Conservation (phyloP, 1,140 invertebrate species). For the Galleria mellonella region DNA sequence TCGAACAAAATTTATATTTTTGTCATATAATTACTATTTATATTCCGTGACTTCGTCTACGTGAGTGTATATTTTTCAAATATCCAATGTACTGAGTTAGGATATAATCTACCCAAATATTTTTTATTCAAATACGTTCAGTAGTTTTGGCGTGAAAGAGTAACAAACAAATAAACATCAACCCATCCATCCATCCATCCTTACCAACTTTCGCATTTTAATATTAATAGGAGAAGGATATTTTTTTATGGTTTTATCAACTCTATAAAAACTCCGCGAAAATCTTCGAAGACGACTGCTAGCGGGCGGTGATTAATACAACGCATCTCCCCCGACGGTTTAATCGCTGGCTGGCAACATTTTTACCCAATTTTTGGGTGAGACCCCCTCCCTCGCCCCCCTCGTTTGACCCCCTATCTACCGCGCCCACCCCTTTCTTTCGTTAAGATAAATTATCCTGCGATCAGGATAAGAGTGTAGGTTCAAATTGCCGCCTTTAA, state of each 20-base stretch:
- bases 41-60: too few species aligned
- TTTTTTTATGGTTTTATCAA: conserved; percentile 9
- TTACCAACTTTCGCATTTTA: too few species aligned
- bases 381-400: conserved; percentile 19
- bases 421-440: conserved; percentile 66
- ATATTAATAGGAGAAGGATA: too few species aligned
- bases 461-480: conserved; percentile 72
- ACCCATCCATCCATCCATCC: too few species aligned
- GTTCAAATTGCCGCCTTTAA: conserved; percentile 72
- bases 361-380: conserved; percentile 72
- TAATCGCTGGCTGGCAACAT: conserved; percentile 72
- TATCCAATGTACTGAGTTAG: too few species aligned
- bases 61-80: too few species aligned
- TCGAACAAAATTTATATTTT: too few species aligned
- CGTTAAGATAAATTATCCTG: conserved; percentile 73
- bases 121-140: too few species aligned
- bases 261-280: conserved; percentile 32
- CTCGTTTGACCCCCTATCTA: conserved; percentile 14
- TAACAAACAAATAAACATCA: too few species aligned
- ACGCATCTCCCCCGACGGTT: conserved; percentile 70
- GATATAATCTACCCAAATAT: too few species aligned
- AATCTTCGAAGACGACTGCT: conserved; percentile 58
- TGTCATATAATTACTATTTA: too few species aligned
- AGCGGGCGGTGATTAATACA: conserved; percentile 71
- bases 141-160: too few species aligned